Conservation (phyloP, 1,140 invertebrate species). For the Bombus affinis region DNA sequence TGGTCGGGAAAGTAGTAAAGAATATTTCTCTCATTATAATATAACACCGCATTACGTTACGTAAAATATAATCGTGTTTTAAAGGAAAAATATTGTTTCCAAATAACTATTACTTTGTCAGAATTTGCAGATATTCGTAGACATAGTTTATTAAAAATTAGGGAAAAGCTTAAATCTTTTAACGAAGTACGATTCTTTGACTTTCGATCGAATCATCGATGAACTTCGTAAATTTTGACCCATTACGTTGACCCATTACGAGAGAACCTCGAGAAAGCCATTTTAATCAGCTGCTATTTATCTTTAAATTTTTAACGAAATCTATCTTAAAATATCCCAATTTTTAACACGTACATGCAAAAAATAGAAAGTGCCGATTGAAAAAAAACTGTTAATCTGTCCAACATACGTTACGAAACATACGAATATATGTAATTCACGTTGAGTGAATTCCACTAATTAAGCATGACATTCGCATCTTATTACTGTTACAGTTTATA, state of each 20-base stretch:
- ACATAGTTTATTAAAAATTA: neutral
- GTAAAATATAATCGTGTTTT: neutral
- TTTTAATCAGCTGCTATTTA: neutral
- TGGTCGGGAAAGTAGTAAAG: slow-evolving; percentile 18
- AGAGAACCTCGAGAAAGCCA: neutral
- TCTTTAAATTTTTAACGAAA: neutral
- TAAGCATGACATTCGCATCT: neutral
- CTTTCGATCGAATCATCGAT: neutral
- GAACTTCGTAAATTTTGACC: neutral
- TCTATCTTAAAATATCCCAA: no score
- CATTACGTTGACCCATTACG: neutral
- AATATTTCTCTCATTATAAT: slow-evolving; percentile 4
- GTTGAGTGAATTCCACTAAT: neutral
- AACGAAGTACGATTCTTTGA: no score
- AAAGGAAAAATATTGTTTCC: neutral
- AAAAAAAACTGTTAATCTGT: neutral
- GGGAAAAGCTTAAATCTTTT: neutral
- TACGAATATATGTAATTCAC: neutral
- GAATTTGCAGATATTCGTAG: neutral
- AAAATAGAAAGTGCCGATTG: slow-evolving; percentile 9
- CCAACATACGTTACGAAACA: neutral
- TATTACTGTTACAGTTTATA: neutral
- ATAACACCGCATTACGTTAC: neutral
- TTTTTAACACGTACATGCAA: neutral
- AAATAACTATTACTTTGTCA: neutral